phyloP scores from a whole-genome alignment of 1,140 invertebrate genomes.

The Carposina sasakii region DNA sequence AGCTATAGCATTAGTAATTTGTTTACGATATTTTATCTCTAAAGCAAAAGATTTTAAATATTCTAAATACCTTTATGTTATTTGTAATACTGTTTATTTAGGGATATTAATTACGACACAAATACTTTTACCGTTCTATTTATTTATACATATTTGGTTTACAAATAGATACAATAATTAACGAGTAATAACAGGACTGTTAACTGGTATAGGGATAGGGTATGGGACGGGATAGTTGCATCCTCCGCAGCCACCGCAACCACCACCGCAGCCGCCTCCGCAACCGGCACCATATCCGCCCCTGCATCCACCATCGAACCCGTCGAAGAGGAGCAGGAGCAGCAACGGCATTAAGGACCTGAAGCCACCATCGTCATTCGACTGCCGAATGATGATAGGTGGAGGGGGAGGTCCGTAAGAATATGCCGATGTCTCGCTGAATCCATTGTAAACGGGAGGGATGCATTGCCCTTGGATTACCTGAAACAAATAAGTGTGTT shows the following conservation, averaged over 20 bases:
- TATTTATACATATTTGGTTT: too few relatives aligned
- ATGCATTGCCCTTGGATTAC: too few relatives aligned
- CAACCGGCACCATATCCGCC: background rate
- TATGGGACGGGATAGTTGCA: constrained; percentile 28
- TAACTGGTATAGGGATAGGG: constrained; percentile 41
- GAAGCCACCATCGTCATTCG: constrained; percentile 29
- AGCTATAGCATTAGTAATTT: too few relatives aligned
- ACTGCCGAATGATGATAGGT: constrained; percentile 30
- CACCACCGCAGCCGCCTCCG: constrained; percentile 12
- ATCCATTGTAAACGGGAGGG: too few relatives aligned
- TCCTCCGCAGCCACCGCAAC: constrained; percentile 12
- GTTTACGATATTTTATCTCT: too few relatives aligned
- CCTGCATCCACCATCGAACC: constrained; percentile 5
- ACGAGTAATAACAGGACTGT: constrained; percentile 29
- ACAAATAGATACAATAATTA: background rate
- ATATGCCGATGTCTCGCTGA: too few relatives aligned
- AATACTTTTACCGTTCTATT: too few relatives aligned
- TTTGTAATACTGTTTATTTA: too few relatives aligned
- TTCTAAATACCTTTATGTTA: too few relatives aligned
- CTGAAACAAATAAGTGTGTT: too few relatives aligned
- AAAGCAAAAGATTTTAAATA: too few relatives aligned
- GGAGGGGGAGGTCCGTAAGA: constrained; percentile 16
- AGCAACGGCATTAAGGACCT: constrained; percentile 34
- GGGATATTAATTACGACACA: too few relatives aligned
- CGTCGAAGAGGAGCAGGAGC: constrained; percentile 30